Evolutionary conservation across 2,113 vertebrate species (phyloP), one percentile per base, ranked within the genome.

Genomic region (Hylia prasina): DNA sequence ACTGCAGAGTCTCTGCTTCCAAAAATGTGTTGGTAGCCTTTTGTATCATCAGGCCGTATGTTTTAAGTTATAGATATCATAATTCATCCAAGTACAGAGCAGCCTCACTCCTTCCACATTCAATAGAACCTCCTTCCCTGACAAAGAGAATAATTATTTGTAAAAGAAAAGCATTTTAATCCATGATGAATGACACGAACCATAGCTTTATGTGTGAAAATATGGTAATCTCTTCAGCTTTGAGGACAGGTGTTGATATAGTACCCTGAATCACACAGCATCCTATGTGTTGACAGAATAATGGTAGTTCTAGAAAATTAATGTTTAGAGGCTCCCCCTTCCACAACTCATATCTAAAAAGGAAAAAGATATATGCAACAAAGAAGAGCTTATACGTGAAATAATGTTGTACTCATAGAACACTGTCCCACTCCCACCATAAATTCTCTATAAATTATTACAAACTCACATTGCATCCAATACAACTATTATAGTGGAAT

Each of bases 401-500:
- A 89, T 75, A 47, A 81, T 40, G 23, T n/a, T 64, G 40, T 47
- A 68, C 45, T 61, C 57, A 68, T 7, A 61, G n/a, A 77, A 21
- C 58, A 53, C 30, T 8, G 4, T 79, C 25, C 60, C 83, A 40
- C 19, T 82, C n/a, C 11, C 0, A 1, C 25, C 54, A 79, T 68
- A 69, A 82, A 79, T 82, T 82, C 37, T 45, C 11, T 28, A 15
- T 21, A 70, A 93, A 75, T 48, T 20, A 71, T 24, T 76, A 23
- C 44, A 84, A 40, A 39, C 4, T 13, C 28, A 60, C 35, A 19
- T 18, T n/a, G 19, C 68, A 58, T 51, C 47, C 60, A 66, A 27
- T 0, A 0, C 3, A 21, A 77, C 39, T 48, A 33, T 58, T 71
- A 42, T 0, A 73, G 48, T 7, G 33, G 31, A 48, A 56, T 63